These are phyloP conservation scores for Oligia fasciuncula DNA, from an alignment of 2,888 invertebrate genomes.

Conservation along the genomic window DNA sequence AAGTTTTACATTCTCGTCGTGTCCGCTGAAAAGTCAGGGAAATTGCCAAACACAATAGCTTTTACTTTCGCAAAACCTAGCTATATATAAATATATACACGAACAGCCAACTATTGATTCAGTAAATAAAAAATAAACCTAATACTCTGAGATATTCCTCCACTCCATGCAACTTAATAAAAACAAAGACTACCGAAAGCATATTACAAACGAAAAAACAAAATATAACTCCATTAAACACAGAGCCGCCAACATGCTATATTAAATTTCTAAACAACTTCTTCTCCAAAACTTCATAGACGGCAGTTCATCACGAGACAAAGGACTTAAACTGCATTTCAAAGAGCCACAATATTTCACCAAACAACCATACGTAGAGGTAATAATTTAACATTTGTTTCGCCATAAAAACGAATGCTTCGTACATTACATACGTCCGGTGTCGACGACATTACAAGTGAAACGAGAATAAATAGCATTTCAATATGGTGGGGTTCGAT, in stretches of 20 bases:
- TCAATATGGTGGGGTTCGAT: slow-evolving; percentile 27
- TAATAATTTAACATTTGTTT: slow-evolving; percentile 53
- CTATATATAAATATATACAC: no score
- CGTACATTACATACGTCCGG: slow-evolving; percentile 50
- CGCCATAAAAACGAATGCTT: slow-evolving; percentile 35
- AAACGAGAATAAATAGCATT: slow-evolving; percentile 36
- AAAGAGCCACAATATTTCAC: slow-evolving; percentile 40
- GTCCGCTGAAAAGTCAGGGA: background rate
- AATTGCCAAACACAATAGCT: no score
- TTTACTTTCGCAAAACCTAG: background rate
- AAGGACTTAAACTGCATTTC: slow-evolving; percentile 41
- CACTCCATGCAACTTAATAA: slow-evolving; percentile 2
- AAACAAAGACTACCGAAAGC: slow-evolving; percentile 3
- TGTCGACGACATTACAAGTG: slow-evolving; percentile 49
- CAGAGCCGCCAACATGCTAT: background rate
- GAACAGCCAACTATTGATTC: background rate
- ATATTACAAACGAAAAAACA: background rate
- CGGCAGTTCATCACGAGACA: slow-evolving; percentile 45
- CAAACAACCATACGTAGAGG: slow-evolving; percentile 23
- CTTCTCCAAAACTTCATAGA: slow-evolving; percentile 44
- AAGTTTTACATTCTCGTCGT: background rate
- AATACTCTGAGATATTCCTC: background rate
- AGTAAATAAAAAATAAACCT: no score
- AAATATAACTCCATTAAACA: slow-evolving; percentile 4
- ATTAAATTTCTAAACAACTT: slow-evolving; percentile 29